A percentile compares a stretch with the other conserved stretches of the same genome.
Conservation (phyloP, 1,140 invertebrate genomes). For the Temnothorax longispinosus region DNA sequence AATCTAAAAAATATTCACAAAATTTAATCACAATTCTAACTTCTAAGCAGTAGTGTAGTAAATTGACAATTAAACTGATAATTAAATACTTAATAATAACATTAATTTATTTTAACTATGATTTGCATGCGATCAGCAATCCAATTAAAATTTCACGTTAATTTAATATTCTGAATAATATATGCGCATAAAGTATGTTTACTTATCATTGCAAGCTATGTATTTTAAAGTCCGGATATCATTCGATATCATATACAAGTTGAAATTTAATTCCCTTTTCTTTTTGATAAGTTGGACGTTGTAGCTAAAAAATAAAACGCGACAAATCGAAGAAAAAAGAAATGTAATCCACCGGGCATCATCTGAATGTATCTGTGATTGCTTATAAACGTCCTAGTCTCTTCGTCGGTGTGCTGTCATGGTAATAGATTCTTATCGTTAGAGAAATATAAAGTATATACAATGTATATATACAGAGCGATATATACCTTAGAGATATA, state of each 20-base stretch:
- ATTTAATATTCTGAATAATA: conserved; percentile 6
- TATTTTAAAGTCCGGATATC: background rate
- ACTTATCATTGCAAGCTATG: background rate
- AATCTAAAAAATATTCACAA: background rate
- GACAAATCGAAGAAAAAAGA: background rate
- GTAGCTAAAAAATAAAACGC: background rate
- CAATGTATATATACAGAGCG: background rate
- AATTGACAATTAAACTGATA: background rate
- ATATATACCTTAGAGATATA: conserved; percentile 17
- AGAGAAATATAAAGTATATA: background rate
- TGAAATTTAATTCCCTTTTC: conserved; percentile 1
- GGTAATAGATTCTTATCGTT: background rate
- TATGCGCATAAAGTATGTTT: background rate
- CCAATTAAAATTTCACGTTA: background rate
- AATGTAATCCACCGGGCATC: conserved; percentile 10
- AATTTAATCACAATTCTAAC: background rate
- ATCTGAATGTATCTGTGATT: conserved; percentile 64
- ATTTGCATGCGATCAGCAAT: background rate
- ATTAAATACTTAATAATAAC: background rate
- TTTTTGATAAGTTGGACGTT: background rate
- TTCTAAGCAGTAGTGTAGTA: background rate
- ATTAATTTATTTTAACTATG: no score
- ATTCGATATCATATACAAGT: background rate
- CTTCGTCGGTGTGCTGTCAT: background rate
- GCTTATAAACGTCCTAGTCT: conserved; percentile 59